A percentile compares a stretch with the other conserved stretches of the same genome.
phyloP scores from a whole-genome alignment of 2,888 invertebrate species.

The Platycheirus rosarum region DNA sequence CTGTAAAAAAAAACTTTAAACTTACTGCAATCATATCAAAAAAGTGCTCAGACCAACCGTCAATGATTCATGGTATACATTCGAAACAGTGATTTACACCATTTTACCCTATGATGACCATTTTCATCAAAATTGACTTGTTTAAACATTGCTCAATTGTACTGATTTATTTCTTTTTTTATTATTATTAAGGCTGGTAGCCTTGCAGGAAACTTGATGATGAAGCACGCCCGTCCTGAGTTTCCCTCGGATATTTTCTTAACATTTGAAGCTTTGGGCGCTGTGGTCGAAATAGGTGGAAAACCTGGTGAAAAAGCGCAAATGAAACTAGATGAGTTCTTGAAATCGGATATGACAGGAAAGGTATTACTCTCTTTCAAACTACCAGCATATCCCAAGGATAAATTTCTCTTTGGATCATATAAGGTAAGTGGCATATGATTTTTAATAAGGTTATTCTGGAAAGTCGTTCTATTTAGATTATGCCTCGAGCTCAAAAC shows the following conservation, averaged over 20 bases:
- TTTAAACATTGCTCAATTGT: not conserved
- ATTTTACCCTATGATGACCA: too few species aligned
- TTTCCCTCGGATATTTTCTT: conserved; percentile 89
- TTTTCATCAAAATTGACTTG: too few species aligned
- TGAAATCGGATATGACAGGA: conserved; percentile 85
- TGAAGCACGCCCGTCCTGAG: conserved; percentile 85
- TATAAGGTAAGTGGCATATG: conserved; percentile 86
- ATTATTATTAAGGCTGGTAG: conserved; percentile 83
- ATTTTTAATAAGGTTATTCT: not conserved
- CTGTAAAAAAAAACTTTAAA: too few species aligned
- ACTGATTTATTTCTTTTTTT: conserved; percentile 31
- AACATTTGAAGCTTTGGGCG: conserved; percentile 80
- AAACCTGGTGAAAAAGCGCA: conserved; percentile 78
- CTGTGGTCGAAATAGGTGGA: conserved; percentile 83
- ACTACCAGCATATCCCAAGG: conserved; percentile 84
- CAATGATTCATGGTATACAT: too few species aligned
- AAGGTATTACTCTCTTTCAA: conserved; percentile 86
- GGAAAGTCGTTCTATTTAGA: conserved; percentile 81
- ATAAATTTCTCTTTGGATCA: conserved; percentile 84
- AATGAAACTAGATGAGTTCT: conserved; percentile 83
- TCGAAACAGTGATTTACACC: too few species aligned
- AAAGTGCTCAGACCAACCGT: too few species aligned
- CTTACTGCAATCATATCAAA: too few species aligned
- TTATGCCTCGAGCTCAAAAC: conserved; percentile 88
- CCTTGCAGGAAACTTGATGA: conserved; percentile 87